Base-by-base conservation (phyloP, 2,888 invertebrate genomes). In the Podotricha telesiphe region DNA sequence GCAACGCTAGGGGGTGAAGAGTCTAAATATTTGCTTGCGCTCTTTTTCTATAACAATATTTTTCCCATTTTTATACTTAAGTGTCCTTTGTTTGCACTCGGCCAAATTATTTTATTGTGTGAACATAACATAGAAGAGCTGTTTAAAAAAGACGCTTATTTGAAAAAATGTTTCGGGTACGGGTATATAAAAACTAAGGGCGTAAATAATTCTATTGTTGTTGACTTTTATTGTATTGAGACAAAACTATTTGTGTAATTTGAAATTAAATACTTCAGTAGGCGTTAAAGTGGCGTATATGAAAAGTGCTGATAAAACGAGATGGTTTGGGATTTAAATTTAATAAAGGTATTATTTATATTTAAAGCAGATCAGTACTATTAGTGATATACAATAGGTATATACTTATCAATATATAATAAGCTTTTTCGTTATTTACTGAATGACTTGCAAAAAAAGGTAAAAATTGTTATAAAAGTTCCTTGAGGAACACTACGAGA, bases 21-120 rank as follows among this genome's bases (percentile, higher is more conserved):
- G 67, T 62, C 63, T 65, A 68, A 72, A 70, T 70, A 67, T 71
- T 67, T 69, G 40, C 59, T 20, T 28, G 42, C 20, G 42, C 59
- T 45, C 45, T 67, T 64, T 68, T 70, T 62, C 47, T 42, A 55
- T 53, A 47, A 63, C 62, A 61, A 48, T 58, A 45, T 55, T 17
- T 48, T 47, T 34, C 17, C 5, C 59, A 59, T 59, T 45, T 59
- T 45, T 48, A 22, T 10, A 28, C n/a, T 48, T 55, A 17, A 53
- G 45, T 42, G 48, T 65, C 20, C 50, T 59, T 28, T 59, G 42
- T 65, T 58, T 66, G 11, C 37, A 0, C 48, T 62, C 48, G 34
- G 17, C 48, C 19, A 48, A 47, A 17, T 62, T 34, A 34, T 34
- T 62, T 62, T 34, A 47, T 62, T 48, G 19, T 62, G n/a, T 15